phyloP scores from a whole-genome alignment of 1,140 invertebrate species.

The Diuraphis noxia region DNA sequence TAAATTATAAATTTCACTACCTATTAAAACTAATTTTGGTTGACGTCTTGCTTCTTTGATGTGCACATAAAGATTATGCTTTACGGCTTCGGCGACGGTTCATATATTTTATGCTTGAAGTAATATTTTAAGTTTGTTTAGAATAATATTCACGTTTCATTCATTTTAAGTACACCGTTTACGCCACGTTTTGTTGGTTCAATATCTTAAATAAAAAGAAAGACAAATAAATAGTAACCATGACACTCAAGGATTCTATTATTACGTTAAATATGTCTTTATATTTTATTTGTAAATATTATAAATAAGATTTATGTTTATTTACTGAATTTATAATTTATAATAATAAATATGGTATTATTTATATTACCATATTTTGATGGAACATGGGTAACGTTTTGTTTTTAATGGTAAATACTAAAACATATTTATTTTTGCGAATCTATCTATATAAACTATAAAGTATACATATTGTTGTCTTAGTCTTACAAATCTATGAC shows the following conservation, averaged over 20 bases:
- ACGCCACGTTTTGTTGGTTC: not conserved
- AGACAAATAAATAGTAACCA: not conserved
- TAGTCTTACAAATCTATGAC: too few relatives aligned
- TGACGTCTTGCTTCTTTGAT: not conserved
- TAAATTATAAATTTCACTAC: not conserved
- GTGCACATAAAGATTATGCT: too few relatives aligned
- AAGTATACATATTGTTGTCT: too few relatives aligned
- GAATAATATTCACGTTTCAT: not conserved
- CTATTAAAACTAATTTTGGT: not conserved
- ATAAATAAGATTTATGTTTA: not conserved
- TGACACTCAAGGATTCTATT: not conserved
- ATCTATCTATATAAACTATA: too few relatives aligned
- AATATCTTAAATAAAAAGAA: not conserved
- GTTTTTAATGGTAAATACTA: too few relatives aligned
- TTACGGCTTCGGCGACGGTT: not conserved
- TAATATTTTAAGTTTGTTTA: not conserved
- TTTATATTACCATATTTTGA: too few relatives aligned
- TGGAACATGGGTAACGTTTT: too few relatives aligned
- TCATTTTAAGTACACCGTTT: not conserved
- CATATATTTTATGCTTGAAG: not conserved
- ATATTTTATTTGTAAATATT: conserved; percentile 4
- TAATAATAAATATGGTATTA: not conserved
- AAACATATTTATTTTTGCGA: too few relatives aligned
- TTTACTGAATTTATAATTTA: not conserved
- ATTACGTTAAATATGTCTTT: not conserved